Percentiles rank a stretch among this genome's conserved stretches.
Conservation (phyloP, 2,888 invertebrate genomes). For the Machimus rusticus region DNA sequence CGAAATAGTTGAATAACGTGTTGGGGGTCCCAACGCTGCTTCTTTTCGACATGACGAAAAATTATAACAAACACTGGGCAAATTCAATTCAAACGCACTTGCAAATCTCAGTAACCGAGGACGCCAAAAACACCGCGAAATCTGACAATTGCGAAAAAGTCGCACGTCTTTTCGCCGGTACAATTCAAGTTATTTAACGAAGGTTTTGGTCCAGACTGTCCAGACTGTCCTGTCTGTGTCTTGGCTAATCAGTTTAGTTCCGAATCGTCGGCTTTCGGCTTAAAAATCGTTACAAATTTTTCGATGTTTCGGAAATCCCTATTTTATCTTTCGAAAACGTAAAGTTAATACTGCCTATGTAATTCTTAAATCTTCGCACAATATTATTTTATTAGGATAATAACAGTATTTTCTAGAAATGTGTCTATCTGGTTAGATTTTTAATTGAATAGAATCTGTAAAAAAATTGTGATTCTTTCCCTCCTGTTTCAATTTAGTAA, state of each 20-base stretch:
- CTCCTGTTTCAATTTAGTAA: too few relatives aligned
- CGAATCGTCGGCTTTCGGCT: not conserved
- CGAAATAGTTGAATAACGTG: conserved; percentile 75
- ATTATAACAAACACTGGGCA: not conserved
- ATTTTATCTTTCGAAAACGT: too few relatives aligned
- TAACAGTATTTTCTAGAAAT: too few relatives aligned
- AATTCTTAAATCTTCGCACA: too few relatives aligned
- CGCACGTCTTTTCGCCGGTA: not conserved
- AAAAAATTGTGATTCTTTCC: too few relatives aligned
- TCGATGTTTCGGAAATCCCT: not conserved
- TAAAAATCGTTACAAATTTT: not conserved
- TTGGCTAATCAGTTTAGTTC: not conserved
- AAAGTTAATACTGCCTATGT: too few relatives aligned
- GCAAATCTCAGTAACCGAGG: not conserved
- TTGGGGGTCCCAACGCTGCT: conserved; percentile 61
- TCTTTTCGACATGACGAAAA: conserved; percentile 31
- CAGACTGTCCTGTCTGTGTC: not conserved
- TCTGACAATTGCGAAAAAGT: not conserved
- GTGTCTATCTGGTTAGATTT: too few relatives aligned
- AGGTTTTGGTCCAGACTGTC: not conserved
- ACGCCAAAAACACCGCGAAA: conserved; percentile 8
- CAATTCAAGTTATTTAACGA: not conserved
- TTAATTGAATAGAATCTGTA: too few relatives aligned
- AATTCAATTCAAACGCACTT: not conserved
- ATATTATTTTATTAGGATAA: too few relatives aligned